Base-by-base conservation (phyloP, 2,797 vertebrate genomes). In the Tenualosa thibaudeaui region DNA sequence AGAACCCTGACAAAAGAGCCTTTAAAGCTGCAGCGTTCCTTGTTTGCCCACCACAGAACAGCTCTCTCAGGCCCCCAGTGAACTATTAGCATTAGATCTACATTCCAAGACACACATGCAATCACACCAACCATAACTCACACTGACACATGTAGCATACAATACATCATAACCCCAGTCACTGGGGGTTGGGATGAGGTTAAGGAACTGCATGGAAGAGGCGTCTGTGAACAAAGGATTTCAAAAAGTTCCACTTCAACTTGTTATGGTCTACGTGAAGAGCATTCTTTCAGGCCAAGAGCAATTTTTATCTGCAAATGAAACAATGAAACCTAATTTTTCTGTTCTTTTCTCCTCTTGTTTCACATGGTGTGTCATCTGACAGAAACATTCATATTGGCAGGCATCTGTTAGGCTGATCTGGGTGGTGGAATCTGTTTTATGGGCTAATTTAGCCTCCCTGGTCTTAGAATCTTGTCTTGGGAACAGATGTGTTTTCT, bases 21-120 rank as follows among this genome's bases (percentile, higher is more conserved):
- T 51, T 46, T 6, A 43, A 78, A 19, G 37, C 40, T 5, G 26
- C 0, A 3, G 31, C 13, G 17, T 2, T 31, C 3, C 9, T 12
- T 9, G 50, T 65, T 24, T 71, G 26, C 31, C 65, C 37, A 71
- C 65, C 65, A 71, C 65, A 37, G 65, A 68, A 24, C 62, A 71
- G 65, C 31, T 17, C 53, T 54, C n/a, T 46, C 71, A n/a, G 6
- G 17, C 6, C 71, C 19, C 13, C 71, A 46, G 37, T 46, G 65
- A 17, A 31, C 65, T 71, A 46, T 78, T 22, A 78, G 71, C 40
- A 46, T 78, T 78, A 78, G 71, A 19, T 46, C 40, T 43, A 43
- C 71, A 78, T 78, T 78, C 71, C 71, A 78, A 19, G 17, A 19
- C 71, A 78, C 40, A 78, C 71, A 78, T 46, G 71, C 71, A 78